These are phyloP conservation scores for Ploceus nigricollis DNA, from an alignment of 2,113 vertebrate species.

Conservation along the genomic window DNA sequence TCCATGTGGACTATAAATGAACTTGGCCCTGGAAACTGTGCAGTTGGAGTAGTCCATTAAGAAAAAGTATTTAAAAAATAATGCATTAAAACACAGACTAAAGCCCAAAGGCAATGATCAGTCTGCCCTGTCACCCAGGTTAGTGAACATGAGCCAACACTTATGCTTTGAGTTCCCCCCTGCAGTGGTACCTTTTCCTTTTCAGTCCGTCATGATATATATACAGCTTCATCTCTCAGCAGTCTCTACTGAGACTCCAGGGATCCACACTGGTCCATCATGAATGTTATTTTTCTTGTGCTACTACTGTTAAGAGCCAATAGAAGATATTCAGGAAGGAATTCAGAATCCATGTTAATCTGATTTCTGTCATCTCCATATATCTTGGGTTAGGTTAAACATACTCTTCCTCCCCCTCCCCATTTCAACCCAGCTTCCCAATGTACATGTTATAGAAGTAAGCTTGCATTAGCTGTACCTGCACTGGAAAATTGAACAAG, in stretches of 20 bases:
- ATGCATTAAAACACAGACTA: not conserved
- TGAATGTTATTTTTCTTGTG: not conserved
- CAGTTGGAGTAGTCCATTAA: not conserved
- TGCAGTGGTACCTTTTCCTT: not conserved
- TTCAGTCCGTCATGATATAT: not conserved
- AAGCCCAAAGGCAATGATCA: not conserved
- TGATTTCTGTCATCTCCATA: constrained; percentile 17
- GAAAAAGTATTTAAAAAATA: not conserved
- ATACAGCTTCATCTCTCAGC: constrained; percentile 11
- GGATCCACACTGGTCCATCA: not conserved
- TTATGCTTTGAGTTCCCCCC: not conserved
- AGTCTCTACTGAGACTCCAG: not conserved
- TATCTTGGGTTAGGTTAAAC: not conserved
- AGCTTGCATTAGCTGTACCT: not conserved
- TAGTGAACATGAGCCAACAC: not conserved
- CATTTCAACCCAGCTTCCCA: not conserved
- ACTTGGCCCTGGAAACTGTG: not conserved
- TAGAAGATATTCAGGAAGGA: constrained; percentile 11
- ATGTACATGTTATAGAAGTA: not conserved
- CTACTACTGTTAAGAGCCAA: not conserved
- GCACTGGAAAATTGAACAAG: not conserved
- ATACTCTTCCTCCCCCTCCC: not conserved
- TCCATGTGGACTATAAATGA: not conserved
- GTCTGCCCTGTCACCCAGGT: not conserved
- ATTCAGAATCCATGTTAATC: not conserved